Base-by-base conservation (phyloP, 2,888 invertebrate genomes). In the Willowsia nigromaculata region DNA sequence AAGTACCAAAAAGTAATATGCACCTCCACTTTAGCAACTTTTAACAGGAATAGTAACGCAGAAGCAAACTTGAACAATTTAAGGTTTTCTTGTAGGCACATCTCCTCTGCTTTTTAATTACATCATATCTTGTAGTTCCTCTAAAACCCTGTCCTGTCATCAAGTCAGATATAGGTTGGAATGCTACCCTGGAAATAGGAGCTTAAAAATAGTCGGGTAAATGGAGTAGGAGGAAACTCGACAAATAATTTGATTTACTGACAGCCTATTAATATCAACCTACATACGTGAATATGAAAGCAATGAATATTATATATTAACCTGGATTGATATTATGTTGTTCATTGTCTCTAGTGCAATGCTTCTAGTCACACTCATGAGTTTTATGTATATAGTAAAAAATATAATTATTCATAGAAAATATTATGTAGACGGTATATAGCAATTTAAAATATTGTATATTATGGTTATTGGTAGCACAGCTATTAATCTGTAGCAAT, bases 331-430 rank as follows among this genome's bases (percentile, higher is more conserved):
- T 25, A 50, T 74, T 76, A 18, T 47, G 15, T n/a, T n/a, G 80
- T 80, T 80, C 80, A 59, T 85, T 85, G 53, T 83, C 18, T 40
- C 74, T 59, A 74, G 59, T 85, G 74, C 74, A 85, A 85, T 76
- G 85, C 85, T 85, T 85, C 85, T 85, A 85, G 85, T 85, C 85
- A 85, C 76, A 74, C 33, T 76, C 76, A 30, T 76, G 30, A 53
- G 50, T 76, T 76, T 33, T 71, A 74, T 74, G 71, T 74, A 74
- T 27, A 43, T 76, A 30, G 18, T 27, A 71, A 62, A 30, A 65
- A 47, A 25, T 47, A 7, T 18, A 9, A 30, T 27, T 50, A 53
- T 25, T 47, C 25, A 76, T 30, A 33, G n/a, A 11, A 1, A 15
- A 30, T 59, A 59, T 30, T 59, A 59, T 27, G 13, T 56, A 56